These are phyloP conservation scores for Notocelia uddmanniana DNA, from an alignment of 2,888 invertebrate species.

Conservation along the genomic window DNA sequence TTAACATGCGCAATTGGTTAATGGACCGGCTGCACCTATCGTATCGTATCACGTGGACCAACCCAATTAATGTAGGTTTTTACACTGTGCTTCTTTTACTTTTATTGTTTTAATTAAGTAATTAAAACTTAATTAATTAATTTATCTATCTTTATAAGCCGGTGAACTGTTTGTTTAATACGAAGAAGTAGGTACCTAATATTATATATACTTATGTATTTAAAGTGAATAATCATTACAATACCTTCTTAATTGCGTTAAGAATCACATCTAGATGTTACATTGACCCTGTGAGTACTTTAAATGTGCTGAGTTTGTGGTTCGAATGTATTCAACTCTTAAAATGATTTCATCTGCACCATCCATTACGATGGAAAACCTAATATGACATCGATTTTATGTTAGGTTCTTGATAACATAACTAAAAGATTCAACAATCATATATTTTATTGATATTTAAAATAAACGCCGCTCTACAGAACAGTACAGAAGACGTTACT, in stretches of 20 bases:
- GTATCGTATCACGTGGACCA: background rate
- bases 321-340: no score
- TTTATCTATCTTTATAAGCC: background rate
- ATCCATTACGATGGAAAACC: no score
- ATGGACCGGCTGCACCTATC: background rate
- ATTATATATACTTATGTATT: background rate
- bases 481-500: no score
- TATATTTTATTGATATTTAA: no score
- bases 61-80: background rate
- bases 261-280: background rate
- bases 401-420: no score
- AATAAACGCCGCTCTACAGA: no score
- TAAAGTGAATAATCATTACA: background rate
- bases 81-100: background rate
- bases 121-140: background rate
- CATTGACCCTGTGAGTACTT: background rate
- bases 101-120: background rate
- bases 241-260: background rate
- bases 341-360: no score
- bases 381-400: no score
- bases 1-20: conserved; percentile 30
- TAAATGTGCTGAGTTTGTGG: background rate
- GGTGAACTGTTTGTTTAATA: background rate
- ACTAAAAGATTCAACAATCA: no score
- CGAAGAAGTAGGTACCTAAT: no score